Conservation (phyloP, 2,113 vertebrate genomes). For the Bothrops jararaca region DNA sequence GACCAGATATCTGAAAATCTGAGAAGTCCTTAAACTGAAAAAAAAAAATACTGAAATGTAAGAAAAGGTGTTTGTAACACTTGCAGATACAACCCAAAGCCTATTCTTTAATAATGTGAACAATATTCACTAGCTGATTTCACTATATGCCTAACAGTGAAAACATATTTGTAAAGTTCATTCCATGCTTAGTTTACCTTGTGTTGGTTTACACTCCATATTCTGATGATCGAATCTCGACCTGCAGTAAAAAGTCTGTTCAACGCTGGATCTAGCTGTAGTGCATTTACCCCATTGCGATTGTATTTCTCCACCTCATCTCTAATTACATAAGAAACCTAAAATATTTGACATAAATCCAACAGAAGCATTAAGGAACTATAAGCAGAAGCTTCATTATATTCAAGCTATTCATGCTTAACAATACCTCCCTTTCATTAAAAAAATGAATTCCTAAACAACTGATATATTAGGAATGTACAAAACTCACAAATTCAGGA, state of each 20-base stretch:
- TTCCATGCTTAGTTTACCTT: constrained; percentile 74
- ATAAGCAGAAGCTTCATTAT: neutral
- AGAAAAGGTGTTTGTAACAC: too few species aligned
- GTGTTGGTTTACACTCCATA: constrained; percentile 99
- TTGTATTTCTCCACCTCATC: constrained; percentile 98
- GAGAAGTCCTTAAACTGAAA: neutral
- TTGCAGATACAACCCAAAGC: neutral
- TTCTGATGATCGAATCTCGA: constrained; percentile 95
- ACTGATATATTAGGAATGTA: too few species aligned
- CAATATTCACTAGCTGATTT: neutral
- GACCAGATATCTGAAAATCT: neutral
- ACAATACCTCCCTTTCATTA: neutral
- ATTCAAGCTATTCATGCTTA: neutral
- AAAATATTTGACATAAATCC: constrained; percentile 41
- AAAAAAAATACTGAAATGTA: neutral
- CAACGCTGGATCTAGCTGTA: constrained; percentile 91
- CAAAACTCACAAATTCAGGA: too few species aligned
- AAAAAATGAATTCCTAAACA: neutral
- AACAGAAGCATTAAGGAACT: constrained; percentile 36
- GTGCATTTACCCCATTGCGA: constrained; percentile 94
- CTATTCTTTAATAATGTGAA: neutral
- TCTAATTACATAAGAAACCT: constrained; percentile 98
- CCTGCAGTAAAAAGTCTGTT: constrained; percentile 97
- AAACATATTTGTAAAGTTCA: neutral
- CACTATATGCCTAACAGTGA: neutral